Evolutionary conservation across 2,888 invertebrate species (phyloP), one percentile per base, ranked within the genome.

Genomic region (Hydrotaea diabolus): DNA sequence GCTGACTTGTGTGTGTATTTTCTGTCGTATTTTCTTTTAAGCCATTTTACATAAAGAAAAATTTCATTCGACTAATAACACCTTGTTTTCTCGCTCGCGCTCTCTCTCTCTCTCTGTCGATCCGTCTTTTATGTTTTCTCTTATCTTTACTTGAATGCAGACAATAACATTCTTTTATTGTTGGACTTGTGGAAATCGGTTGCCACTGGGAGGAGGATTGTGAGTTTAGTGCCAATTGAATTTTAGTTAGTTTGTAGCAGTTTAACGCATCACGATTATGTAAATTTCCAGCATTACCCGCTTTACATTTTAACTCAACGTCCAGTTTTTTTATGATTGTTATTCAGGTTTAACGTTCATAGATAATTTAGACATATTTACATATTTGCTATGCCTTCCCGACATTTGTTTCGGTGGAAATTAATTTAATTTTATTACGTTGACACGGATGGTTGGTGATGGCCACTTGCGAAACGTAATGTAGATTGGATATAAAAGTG

Each of bases 21-120:
- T 36, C 46, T 21, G 0, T 46, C 21, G 7, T 74, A 72, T 75
- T 80, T 75, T 80, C 80, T 80, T 80, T 81, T 53, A 59, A 69
- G 46, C 62, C 46, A 53, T 31, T 46, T 46, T 46, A 74, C 69
- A 72, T 19, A 72, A 53, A 62, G 53, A 74, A 74, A 74, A 8
- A 46, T 59, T 46, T 17, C 59, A 59, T 69, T 74, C 17, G 53
- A 36, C 21, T 55, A 39, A 55, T 13, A n/a, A 62, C 19, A 21
- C 8, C 17, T 15, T 62, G 23, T 49, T 57, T 4, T 39, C 15
- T 21, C 5, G 46, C 31, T 39, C 15, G 11, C 5, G 46, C 31
- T 53, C 23, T 71, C 31, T 7, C 53, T 26, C n/a, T 31, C 46
- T 49, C 49, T 49, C 15, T 69, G 43, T 13, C 9, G 17, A 4